Percentiles rank a stretch among this genome's conserved stretches.
Evolutionary conservation across 2,888 invertebrate genomes (phyloP).

Genomic region (Trachelus stipa): DNA sequence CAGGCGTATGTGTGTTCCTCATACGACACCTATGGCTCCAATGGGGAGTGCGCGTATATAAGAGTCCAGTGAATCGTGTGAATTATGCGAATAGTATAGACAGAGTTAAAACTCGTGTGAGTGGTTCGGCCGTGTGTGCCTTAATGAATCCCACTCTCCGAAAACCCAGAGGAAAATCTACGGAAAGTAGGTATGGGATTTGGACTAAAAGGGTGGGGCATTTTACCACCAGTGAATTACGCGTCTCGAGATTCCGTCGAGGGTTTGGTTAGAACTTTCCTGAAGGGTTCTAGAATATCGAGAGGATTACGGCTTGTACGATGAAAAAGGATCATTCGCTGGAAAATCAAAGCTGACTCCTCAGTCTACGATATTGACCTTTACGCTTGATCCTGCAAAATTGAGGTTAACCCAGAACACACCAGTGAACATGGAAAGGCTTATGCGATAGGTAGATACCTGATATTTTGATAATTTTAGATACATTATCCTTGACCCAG

Average conservation of each 20-base stretch:
- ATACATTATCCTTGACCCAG: slow-evolving; percentile 55
- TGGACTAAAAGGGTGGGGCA: not conserved
- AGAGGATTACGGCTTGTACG: not conserved
- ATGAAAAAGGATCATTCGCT: not conserved
- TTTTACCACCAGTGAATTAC: not conserved
- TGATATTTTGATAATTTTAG: not conserved
- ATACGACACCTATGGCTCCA: not conserved
- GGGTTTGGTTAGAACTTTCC: not conserved
- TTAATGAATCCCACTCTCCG: not conserved
- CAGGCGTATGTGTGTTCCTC: not conserved
- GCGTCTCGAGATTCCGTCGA: not conserved
- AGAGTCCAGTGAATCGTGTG: not conserved
- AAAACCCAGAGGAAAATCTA: not conserved
- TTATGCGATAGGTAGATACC: not conserved
- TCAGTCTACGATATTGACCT: not conserved
- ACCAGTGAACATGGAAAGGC: not conserved
- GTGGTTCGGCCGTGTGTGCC: not conserved
- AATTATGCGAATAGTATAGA: not conserved
- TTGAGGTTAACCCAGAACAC: not conserved
- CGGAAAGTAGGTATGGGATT: not conserved
- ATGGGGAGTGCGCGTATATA: not conserved
- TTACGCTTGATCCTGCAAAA: not conserved
- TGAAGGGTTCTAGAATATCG: not conserved
- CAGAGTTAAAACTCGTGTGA: not conserved
- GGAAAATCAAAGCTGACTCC: not conserved